Evolutionary conservation across 2,113 vertebrate genomes (phyloP).

Genomic region (Pituophis catenifer): DNA sequence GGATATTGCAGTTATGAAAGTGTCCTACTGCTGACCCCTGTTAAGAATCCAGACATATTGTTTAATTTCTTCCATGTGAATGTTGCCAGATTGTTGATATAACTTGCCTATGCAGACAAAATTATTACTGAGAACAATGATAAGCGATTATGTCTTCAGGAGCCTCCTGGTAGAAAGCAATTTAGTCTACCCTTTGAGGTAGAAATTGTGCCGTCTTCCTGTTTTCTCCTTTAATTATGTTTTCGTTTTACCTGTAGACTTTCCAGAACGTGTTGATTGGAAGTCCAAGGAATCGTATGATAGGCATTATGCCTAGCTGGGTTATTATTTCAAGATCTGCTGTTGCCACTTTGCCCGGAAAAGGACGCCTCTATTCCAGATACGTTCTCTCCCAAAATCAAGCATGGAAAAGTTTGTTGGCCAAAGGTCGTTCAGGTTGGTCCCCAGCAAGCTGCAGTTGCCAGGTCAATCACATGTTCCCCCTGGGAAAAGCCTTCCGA

Average conservation of each 20-base stretch:
- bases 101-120: background rate
- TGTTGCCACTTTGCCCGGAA: slow-evolving; percentile 49
- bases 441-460: slow-evolving; percentile 36
- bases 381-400: slow-evolving; percentile 50
- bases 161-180: background rate
- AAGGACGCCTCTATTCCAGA: slow-evolving; percentile 61
- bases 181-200: background rate
- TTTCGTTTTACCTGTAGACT: slow-evolving; percentile 53
- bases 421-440: background rate
- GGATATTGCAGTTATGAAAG: background rate
- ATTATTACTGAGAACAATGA: background rate
- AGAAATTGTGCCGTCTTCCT: background rate
- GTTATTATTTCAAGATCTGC: slow-evolving; percentile 68
- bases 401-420: slow-evolving; percentile 52
- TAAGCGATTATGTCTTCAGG: background rate
- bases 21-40: background rate
- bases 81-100: background rate
- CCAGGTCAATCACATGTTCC: background rate
- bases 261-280: slow-evolving; percentile 6
- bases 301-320: slow-evolving; percentile 69
- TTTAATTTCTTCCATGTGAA: background rate
- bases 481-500: slow-evolving; percentile 58
- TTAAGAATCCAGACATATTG: background rate
- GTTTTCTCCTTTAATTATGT: background rate
- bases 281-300: slow-evolving; percentile 51